Evolutionary conservation across 1,140 invertebrate species (phyloP).

Genomic region (Euwallacea similis): DNA sequence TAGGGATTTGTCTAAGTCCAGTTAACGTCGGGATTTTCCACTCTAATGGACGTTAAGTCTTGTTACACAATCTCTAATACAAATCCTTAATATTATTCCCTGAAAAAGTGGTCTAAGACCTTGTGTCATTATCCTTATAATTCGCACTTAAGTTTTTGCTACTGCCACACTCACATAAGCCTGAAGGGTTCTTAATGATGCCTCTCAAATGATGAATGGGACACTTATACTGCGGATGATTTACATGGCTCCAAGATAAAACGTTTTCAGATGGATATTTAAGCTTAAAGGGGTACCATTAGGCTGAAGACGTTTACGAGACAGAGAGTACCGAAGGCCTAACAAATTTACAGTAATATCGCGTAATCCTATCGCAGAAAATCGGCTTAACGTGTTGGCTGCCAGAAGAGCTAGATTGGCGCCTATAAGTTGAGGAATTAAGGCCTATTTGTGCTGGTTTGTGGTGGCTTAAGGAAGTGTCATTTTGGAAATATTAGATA

Average conservation of each 20-base stretch:
- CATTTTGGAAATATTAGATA: neutral
- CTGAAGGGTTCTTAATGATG: slow-evolving; percentile 1
- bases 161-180: neutral
- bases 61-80: neutral
- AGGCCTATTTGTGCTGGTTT: neutral
- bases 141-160: slow-evolving; percentile 6
- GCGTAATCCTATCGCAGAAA: slow-evolving; percentile 4
- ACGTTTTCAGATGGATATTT: too few relatives aligned
- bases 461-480: neutral
- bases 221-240: neutral
- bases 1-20: slow-evolving; percentile 37
- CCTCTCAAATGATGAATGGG: neutral
- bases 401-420: neutral
- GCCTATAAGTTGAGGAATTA: neutral
- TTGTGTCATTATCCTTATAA: neutral
- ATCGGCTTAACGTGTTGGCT: slow-evolving; percentile 9
- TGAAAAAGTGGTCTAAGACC: neutral
- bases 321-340: too few relatives aligned
- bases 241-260: too few relatives aligned
- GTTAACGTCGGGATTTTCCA: slow-evolving; percentile 29
- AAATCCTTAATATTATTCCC: too few relatives aligned
- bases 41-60: slow-evolving; percentile 24
- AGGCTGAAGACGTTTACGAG: too few relatives aligned
- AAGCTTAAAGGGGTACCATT: too few relatives aligned
- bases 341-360: neutral